A percentile compares a stretch with the other conserved stretches of the same genome.
These are phyloP conservation scores for Eurystomus gularis DNA, from an alignment of 2,113 vertebrate genomes.

Conservation along the genomic window DNA sequence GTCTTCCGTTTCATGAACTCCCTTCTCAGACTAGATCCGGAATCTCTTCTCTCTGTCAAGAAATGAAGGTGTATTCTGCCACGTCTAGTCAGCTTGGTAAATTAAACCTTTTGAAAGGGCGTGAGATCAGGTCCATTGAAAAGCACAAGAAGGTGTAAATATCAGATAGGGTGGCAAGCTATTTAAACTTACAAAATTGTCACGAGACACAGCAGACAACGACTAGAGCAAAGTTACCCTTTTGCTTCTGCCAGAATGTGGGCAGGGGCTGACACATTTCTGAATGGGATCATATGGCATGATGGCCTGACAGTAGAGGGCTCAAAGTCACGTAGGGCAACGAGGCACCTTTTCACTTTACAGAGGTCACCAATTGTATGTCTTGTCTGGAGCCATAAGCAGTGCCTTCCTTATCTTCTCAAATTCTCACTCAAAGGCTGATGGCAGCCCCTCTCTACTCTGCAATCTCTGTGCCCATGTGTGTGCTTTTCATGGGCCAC, in stretches of 20 bases:
- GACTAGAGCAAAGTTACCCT: neutral
- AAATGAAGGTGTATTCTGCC: neutral
- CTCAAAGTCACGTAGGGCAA: neutral
- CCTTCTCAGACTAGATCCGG: neutral
- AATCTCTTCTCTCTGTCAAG: neutral
- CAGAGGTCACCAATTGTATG: neutral
- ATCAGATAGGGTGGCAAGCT: neutral
- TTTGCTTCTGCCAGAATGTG: conserved; percentile 10
- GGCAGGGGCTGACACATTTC: neutral
- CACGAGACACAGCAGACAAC: neutral
- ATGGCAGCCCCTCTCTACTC: neutral
- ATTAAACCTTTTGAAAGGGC: neutral
- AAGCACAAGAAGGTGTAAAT: neutral
- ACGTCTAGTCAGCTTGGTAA: neutral
- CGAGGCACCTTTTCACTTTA: neutral
- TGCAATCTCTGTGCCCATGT: fast-evolving
- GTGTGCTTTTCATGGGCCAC: neutral
- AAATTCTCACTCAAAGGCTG: neutral
- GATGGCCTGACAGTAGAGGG: neutral
- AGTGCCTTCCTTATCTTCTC: neutral
- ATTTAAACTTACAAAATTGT: neutral
- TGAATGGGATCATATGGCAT: neutral
- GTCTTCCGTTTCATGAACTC: neutral
- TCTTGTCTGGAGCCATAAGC: neutral
- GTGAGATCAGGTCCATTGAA: neutral